These are phyloP conservation scores for Apostichopus californicus DNA, from an alignment of 35 echinoderm and acorn worm genomes.

Conservation along the genomic window DNA sequence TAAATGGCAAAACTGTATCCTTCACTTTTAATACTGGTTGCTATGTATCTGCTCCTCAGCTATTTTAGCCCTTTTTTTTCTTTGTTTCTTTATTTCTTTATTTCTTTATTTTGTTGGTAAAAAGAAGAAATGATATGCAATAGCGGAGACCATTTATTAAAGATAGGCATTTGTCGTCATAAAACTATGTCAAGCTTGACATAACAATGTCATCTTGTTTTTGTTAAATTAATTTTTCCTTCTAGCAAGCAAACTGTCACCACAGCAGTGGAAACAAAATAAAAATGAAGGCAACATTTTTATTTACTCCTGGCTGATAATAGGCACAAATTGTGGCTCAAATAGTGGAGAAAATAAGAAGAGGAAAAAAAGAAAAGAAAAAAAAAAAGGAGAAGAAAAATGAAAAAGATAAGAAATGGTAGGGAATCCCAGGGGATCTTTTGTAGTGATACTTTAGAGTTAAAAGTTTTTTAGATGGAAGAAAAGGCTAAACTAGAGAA, in stretches of 20 bases:
- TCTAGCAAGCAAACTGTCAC: background rate
- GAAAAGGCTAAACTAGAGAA: background rate
- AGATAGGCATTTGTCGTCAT: background rate
- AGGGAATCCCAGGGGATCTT: background rate
- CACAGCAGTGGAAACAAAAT: background rate
- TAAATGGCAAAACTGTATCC: background rate
- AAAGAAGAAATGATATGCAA: background rate
- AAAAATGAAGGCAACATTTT: background rate
- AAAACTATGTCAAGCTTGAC: constrained; percentile 28
- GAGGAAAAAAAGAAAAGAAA: background rate
- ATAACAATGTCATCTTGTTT: background rate
- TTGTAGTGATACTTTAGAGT: background rate
- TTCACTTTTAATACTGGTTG: background rate
- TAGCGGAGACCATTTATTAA: constrained; percentile 6
- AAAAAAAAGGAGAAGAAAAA: background rate
- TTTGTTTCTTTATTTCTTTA: too few species aligned
- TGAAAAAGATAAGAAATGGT: background rate
- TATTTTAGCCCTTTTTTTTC: background rate
- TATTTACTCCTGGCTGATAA: too few species aligned
- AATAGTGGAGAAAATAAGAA: background rate
- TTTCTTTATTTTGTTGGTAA: background rate
- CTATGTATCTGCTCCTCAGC: background rate
- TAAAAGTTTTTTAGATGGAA: background rate
- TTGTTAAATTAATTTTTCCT: background rate
- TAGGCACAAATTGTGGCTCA: too few species aligned